Evolutionary conservation across 2,113 vertebrate species (phyloP).

Genomic region (Pantherophis guttatus): DNA sequence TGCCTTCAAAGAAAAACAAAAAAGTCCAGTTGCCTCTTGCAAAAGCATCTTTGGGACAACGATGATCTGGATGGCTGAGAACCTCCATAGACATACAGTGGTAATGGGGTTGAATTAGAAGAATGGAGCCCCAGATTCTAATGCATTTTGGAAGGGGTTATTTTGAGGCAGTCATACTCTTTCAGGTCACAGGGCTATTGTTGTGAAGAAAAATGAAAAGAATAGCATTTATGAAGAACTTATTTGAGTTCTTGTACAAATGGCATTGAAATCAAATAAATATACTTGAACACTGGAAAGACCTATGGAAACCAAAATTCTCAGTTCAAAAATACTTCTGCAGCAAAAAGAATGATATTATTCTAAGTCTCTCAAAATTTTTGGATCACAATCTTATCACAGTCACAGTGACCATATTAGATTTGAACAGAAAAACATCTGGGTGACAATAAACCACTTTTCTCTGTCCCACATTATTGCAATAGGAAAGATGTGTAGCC

Average conservation of each 20-base stretch:
- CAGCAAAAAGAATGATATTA: background rate
- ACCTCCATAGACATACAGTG: background rate
- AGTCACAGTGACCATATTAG: background rate
- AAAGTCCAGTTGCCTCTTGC: too few relatives aligned
- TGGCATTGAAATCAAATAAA: background rate
- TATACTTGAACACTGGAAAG: background rate
- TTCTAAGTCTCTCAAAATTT: background rate
- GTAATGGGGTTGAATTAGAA: background rate
- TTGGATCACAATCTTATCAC: background rate
- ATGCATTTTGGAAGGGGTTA: background rate
- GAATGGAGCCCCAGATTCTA: background rate
- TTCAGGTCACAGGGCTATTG: background rate
- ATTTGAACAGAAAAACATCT: background rate
- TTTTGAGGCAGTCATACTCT: background rate
- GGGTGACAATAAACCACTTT: background rate
- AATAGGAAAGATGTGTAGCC: background rate
- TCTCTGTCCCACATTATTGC: background rate
- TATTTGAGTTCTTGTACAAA: background rate
- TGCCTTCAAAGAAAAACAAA: too few relatives aligned
- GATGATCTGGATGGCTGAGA: too few relatives aligned
- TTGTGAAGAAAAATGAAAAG: background rate
- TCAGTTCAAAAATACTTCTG: background rate
- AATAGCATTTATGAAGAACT: background rate
- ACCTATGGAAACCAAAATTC: background rate
- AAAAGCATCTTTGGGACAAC: too few relatives aligned